phyloP scores from a whole-genome alignment of 2,797 vertebrate genomes.

The Phataginus tricuspis region DNA sequence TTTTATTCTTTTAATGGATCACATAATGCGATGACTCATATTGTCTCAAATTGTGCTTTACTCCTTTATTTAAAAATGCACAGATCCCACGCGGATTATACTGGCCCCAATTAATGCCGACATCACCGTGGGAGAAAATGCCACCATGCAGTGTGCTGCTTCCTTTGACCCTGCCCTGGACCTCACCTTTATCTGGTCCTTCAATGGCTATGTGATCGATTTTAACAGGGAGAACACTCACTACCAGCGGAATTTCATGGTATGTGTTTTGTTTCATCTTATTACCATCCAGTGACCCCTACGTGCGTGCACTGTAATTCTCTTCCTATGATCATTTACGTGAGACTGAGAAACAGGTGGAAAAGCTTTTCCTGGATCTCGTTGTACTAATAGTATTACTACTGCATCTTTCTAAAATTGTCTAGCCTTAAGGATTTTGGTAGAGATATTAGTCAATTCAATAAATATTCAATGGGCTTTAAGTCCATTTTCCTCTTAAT shows the following conservation, averaged over 20 bases:
- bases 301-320: not conserved
- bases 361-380: not conserved
- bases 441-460: not conserved
- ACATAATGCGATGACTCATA: not conserved
- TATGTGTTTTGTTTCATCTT: conserved; percentile 75
- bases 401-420: not conserved
- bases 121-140: conserved; percentile 92
- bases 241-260: conserved; percentile 91
- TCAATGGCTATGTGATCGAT: conserved; percentile 93
- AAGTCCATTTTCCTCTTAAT: not conserved
- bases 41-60: conserved; percentile 71
- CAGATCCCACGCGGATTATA: conserved; percentile 97
- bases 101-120: conserved; percentile 93
- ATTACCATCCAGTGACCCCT: not conserved
- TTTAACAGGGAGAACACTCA: conserved; percentile 91
- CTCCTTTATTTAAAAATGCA: conserved; percentile 64
- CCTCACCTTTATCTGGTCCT: conserved; percentile 96
- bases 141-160: conserved; percentile 94
- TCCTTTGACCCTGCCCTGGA: conserved; percentile 93
- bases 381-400: not conserved
- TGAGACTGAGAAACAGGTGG: not conserved
- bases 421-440: not conserved
- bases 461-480: not conserved
- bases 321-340: not conserved
- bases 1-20: not conserved